Evolutionary conservation across 2,888 invertebrate species (phyloP), one percentile per base, ranked within the genome.

Genomic region (Hypena proboscidalis): DNA sequence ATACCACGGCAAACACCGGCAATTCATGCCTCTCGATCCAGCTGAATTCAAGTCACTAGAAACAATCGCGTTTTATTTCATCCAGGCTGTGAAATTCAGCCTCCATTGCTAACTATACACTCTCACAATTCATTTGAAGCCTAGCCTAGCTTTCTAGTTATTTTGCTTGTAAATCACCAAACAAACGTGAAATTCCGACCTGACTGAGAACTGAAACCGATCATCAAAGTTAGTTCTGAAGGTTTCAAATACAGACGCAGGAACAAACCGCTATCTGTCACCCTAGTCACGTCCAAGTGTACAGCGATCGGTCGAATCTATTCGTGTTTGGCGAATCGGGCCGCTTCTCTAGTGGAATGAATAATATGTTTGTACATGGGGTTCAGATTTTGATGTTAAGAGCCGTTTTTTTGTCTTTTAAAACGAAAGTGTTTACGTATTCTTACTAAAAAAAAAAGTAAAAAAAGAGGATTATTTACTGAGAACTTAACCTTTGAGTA

Each of bases 221-320:
- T 4, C 10, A 25, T 10, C 25, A 10, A 11, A 8, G 20, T 7
- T 1, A 11, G 5, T 22, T 32, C 14, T 8, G 19, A 23, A 34
- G 14, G 11, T 8, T 34, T 10, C 15, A 17, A n/a, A n/a, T n/a
- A n/a, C n/a, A n/a, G 15, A 23, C 9, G 23, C 14, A 15, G 23
- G 23, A 29, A 29, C 23, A 34, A 9, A 15, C 37, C 34, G 38
- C 7, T 11, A 57, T 55, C 38, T 36, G 40, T 32, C 36, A 58
- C 13, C 11, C 58, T 8, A 10, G 43, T 50, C 58, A 58, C 58
- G 58, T 58, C 9, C 38, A 10, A 44, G 25, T 36, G 50, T 59
- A 58, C 58, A 51, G 33, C 46, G 51, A 58, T 58, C 51, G 51
- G 14, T 38, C 38, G 44, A 58, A 58, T 55, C 51, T 40, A 58